A percentile compares a stretch with the other conserved stretches of the same genome.
Evolutionary conservation across 2,888 invertebrate genomes (phyloP).

Genomic region (Pelosia muscerda): DNA sequence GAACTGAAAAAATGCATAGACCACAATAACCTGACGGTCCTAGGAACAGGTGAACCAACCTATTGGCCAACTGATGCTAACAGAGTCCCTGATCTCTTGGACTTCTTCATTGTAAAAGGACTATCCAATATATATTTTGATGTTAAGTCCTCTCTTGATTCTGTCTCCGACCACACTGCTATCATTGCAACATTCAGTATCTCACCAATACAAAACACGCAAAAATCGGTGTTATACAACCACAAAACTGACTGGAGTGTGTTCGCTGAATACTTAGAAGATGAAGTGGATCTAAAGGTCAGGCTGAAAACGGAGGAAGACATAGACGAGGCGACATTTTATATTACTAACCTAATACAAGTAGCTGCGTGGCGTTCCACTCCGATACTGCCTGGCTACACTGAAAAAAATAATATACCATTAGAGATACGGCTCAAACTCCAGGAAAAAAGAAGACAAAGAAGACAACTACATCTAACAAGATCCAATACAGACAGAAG

Average conservation of each 20-base stretch:
- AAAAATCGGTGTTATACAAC: slow-evolving; percentile 19
- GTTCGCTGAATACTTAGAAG: slow-evolving; percentile 29
- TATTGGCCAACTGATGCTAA: too few species aligned
- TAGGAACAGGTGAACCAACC: slow-evolving; percentile 41
- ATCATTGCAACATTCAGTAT: slow-evolving; percentile 20
- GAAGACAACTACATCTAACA: slow-evolving; percentile 1
- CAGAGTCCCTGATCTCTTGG: slow-evolving; percentile 16
- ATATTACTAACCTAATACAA: slow-evolving; percentile 23
- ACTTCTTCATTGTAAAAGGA: slow-evolving; percentile 28
- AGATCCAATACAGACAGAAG: slow-evolving; percentile 2
- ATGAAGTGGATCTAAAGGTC: slow-evolving; percentile 24
- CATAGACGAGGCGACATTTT: slow-evolving; percentile 31
- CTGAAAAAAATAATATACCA: slow-evolving; percentile 3
- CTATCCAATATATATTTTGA: slow-evolving; percentile 18
- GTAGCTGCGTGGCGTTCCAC: slow-evolving; percentile 7
- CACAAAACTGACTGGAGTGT: slow-evolving; percentile 38
- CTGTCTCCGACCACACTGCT: slow-evolving; percentile 20
- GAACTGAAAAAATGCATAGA: slow-evolving; percentile 28
- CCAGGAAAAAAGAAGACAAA: slow-evolving; percentile 9
- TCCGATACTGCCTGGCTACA: neutral
- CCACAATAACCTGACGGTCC: slow-evolving; percentile 17
- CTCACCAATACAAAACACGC: neutral
- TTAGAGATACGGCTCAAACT: slow-evolving; percentile 6
- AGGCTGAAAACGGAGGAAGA: slow-evolving; percentile 31
- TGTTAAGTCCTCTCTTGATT: slow-evolving; percentile 11